Evolutionary conservation across 92 coral and sea anemone species (phyloP).

Genomic region (Phymanthus crucifer): DNA sequence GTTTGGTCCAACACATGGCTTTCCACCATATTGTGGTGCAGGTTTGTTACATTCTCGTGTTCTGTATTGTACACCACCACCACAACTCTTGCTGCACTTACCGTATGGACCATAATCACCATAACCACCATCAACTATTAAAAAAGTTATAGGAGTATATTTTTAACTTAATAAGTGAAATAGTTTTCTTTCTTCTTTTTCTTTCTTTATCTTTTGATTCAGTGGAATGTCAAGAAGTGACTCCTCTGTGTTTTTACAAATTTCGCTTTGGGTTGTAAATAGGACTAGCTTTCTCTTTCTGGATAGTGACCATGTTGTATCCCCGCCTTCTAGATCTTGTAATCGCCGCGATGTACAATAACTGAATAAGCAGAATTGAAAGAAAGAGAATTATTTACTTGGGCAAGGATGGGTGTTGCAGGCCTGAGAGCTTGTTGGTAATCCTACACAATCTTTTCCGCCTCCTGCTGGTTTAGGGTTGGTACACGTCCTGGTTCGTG

Average conservation of each 20-base stretch:
- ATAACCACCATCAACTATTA: conserved; percentile 11
- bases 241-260: too few relatives aligned
- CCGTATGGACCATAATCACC: conserved; percentile 14
- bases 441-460: conserved; percentile 6
- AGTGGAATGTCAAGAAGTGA: too few relatives aligned
- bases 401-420: conserved; percentile 24
- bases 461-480: conserved; percentile 16
- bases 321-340: too few relatives aligned
- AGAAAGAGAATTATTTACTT: conserved; percentile 17
- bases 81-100: conserved; percentile 46
- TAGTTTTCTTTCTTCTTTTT: too few relatives aligned
- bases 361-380: too few relatives aligned
- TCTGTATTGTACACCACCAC: conserved; percentile 49
- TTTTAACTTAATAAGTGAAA: too few relatives aligned
- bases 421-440: background rate
- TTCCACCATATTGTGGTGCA: background rate
- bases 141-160: background rate
- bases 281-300: too few relatives aligned
- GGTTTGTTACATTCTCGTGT: conserved; percentile 45
- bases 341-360: too few relatives aligned
- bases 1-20: background rate
- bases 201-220: too few relatives aligned
- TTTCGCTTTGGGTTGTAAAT: too few relatives aligned
- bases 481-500: conserved; percentile 20
- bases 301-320: too few relatives aligned